Evolutionary conservation across 2,797 vertebrate genomes (phyloP).

Genomic region (Syngnathus rostellatus): DNA sequence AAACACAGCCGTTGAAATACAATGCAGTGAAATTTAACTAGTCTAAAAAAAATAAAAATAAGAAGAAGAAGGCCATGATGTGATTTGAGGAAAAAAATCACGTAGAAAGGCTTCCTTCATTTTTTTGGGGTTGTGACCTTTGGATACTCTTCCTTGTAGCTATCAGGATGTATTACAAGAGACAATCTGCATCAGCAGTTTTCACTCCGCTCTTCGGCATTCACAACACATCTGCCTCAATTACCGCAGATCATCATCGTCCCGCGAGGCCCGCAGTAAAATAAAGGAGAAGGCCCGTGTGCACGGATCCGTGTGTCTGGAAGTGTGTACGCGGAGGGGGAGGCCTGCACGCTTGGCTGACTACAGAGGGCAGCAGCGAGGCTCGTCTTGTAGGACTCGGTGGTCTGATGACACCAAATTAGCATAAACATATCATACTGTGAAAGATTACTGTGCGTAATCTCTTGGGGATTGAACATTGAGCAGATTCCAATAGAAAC

Average conservation of each 20-base stretch:
- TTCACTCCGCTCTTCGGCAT: constrained; percentile 31
- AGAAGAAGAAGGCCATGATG: not conserved
- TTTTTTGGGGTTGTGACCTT: not conserved
- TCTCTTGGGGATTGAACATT: constrained; percentile 8
- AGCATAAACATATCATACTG: constrained; percentile 38
- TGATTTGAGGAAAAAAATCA: not conserved
- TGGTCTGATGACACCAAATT: constrained; percentile 28
- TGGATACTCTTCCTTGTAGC: not conserved
- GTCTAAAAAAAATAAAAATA: no score
- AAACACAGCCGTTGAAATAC: no score
- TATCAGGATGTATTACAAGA: constrained; percentile 23
- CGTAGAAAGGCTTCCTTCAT: not conserved
- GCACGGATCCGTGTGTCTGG: constrained; percentile 11
- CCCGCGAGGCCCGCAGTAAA: constrained; percentile 41
- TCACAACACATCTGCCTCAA: constrained; percentile 55
- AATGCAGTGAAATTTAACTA: no score
- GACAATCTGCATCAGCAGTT: constrained; percentile 55
- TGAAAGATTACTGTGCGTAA: constrained; percentile 37
- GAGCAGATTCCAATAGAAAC: constrained; percentile 12
- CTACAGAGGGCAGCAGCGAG: constrained; percentile 26
- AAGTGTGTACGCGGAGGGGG: not conserved
- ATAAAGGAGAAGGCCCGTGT: constrained; percentile 36
- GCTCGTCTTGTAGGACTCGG: constrained; percentile 7
- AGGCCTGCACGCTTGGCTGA: constrained; percentile 24
- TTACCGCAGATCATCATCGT: constrained; percentile 62